phyloP scores from a whole-genome alignment of 2,888 invertebrate genomes.

The Xestia rhomboidea region DNA sequence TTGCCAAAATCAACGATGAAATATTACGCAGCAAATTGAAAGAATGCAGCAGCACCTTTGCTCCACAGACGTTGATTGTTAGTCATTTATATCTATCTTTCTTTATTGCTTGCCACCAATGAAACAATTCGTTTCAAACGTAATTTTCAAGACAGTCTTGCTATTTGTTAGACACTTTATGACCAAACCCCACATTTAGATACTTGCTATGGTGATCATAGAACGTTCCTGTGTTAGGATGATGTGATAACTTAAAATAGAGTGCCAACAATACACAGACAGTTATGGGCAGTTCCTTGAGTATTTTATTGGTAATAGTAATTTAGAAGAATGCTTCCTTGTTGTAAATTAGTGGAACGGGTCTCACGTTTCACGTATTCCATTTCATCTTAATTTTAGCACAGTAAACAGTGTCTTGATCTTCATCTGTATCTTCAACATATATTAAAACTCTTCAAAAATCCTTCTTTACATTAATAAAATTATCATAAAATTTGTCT shows the following conservation, averaged over 20 bases:
- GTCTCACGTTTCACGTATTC: slow-evolving; percentile 13
- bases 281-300: slow-evolving; percentile 37
- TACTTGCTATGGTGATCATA: slow-evolving; percentile 35
- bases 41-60: slow-evolving; percentile 40
- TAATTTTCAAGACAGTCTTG: slow-evolving; percentile 25
- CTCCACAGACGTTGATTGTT: slow-evolving; percentile 23
- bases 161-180: slow-evolving; percentile 33
- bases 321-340: slow-evolving; percentile 32
- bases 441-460: neutral
- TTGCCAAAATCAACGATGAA: slow-evolving; percentile 27
- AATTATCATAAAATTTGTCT: neutral
- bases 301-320: slow-evolving; percentile 45
- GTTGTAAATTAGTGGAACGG: slow-evolving; percentile 32
- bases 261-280: slow-evolving; percentile 38
- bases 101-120: slow-evolving; percentile 44
- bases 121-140: slow-evolving; percentile 40
- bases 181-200: slow-evolving; percentile 38
- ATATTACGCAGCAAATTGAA: slow-evolving; percentile 24
- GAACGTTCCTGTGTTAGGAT: slow-evolving; percentile 22
- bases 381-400: slow-evolving; percentile 18
- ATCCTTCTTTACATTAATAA: neutral
- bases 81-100: slow-evolving; percentile 30
- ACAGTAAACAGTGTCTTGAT: slow-evolving; percentile 12
- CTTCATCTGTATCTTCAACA: neutral
- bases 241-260: slow-evolving; percentile 62